These are phyloP conservation scores for Ophraella communa DNA, from an alignment of 2,888 invertebrate genomes.

Conservation along the genomic window DNA sequence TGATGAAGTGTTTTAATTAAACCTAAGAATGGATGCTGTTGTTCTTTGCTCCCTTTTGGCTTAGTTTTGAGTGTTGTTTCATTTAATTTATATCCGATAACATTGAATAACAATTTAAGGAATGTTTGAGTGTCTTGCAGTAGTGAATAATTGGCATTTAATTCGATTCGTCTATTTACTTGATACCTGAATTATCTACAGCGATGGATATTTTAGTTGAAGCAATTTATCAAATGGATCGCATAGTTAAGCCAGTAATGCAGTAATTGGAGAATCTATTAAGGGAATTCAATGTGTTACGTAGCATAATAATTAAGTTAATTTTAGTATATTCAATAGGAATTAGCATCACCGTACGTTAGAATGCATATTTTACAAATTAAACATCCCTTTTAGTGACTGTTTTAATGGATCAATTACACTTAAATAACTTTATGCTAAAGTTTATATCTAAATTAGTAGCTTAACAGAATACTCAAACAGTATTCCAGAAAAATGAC, in stretches of 20 bases:
- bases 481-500: no score
- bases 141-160: conserved; percentile 14
- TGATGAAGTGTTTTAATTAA: conserved; percentile 32
- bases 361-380: no score
- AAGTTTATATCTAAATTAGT: no score
- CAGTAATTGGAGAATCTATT: neutral
- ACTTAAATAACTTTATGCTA: no score
- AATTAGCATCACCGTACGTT: no score
- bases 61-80: conserved; percentile 18
- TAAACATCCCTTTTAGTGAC: no score
- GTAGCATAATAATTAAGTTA: neutral
- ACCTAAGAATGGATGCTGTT: conserved; percentile 19
- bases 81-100: conserved; percentile 10
- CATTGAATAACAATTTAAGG: conserved; percentile 16
- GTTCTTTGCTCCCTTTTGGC: conserved; percentile 23
- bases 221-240: neutral
- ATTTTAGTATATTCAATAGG: no score
- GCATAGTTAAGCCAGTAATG: neutral
- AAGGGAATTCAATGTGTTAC: neutral
- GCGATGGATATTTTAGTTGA: neutral
- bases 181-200: conserved; percentile 7
- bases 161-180: conserved; percentile 3
- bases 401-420: no score
- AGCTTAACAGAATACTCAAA: no score
- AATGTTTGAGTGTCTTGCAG: conserved; percentile 17